Conservation (phyloP, 2,113 vertebrate genomes). For the Chloebia gouldiae region DNA sequence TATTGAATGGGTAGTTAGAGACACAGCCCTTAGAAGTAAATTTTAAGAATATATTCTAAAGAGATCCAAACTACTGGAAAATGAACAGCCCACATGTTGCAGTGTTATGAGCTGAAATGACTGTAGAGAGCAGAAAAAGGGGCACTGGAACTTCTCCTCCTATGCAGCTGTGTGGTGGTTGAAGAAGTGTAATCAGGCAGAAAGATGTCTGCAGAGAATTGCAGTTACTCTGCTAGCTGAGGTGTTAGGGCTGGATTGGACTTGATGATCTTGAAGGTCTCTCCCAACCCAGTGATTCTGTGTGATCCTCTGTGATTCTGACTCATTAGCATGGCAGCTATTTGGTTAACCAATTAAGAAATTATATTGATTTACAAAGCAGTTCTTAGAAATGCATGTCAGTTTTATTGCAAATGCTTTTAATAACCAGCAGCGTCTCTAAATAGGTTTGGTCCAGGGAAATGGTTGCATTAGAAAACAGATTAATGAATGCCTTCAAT, state of each 20-base stretch:
- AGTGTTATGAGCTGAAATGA: not conserved
- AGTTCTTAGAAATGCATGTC: not conserved
- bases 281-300: not conserved
- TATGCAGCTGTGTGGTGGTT: not conserved
- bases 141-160: not conserved
- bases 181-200: not conserved
- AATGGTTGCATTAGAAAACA: constrained; percentile 4
- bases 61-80: not conserved
- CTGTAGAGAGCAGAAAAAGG: not conserved
- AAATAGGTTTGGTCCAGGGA: not conserved
- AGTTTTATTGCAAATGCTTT: constrained; percentile 2
- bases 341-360: constrained; percentile 30
- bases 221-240: not conserved
- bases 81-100: not conserved
- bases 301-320: not conserved
- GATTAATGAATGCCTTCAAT: not conserved
- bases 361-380: not conserved
- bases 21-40: not conserved
- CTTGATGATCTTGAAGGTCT: not conserved
- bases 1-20: not conserved
- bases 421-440: not conserved
- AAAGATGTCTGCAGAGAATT: not conserved
- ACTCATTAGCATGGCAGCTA: not conserved
- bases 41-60: not conserved
- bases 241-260: not conserved